Evolutionary conservation across 1,140 invertebrate species (phyloP).

Genomic region (Brachionus plicatilis): DNA sequence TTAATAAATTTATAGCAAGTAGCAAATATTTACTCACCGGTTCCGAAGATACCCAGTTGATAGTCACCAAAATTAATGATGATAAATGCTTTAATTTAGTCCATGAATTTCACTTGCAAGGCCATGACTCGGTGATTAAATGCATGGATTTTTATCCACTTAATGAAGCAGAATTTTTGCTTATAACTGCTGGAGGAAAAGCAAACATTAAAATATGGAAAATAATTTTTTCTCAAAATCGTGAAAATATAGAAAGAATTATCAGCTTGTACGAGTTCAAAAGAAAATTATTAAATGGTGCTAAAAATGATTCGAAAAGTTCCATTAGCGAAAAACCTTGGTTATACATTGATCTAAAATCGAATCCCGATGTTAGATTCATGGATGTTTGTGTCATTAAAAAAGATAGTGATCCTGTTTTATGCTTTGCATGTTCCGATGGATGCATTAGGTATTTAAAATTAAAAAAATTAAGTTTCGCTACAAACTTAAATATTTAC

Average conservation of each 20-base stretch:
- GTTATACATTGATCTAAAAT: constrained; percentile 26
- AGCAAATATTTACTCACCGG: constrained; percentile 20
- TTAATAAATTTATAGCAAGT: not conserved
- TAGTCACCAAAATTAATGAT: not conserved
- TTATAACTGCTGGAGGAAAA: constrained; percentile 35
- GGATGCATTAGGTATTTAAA: constrained; percentile 11
- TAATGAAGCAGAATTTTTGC: constrained; percentile 5
- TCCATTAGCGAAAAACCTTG: constrained; percentile 16
- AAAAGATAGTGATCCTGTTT: not conserved
- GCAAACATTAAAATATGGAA: constrained; percentile 40
- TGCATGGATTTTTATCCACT: not conserved
- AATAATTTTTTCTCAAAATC: not conserved
- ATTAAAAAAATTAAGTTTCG: too few species aligned
- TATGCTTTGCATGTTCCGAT: constrained; percentile 32
- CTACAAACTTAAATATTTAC: too few species aligned
- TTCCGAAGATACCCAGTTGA: constrained; percentile 27
- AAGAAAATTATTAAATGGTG: not conserved
- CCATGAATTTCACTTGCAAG: constrained; percentile 36
- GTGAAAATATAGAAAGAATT: not conserved
- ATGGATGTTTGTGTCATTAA: constrained; percentile 25
- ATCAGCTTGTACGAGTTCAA: constrained; percentile 27
- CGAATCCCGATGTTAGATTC: constrained; percentile 28
- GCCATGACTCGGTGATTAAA: constrained; percentile 24
- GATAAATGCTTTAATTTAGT: not conserved
- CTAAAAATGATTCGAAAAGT: not conserved